phyloP scores from a whole-genome alignment of 2,888 invertebrate species.

The Laspeyria flexula region DNA sequence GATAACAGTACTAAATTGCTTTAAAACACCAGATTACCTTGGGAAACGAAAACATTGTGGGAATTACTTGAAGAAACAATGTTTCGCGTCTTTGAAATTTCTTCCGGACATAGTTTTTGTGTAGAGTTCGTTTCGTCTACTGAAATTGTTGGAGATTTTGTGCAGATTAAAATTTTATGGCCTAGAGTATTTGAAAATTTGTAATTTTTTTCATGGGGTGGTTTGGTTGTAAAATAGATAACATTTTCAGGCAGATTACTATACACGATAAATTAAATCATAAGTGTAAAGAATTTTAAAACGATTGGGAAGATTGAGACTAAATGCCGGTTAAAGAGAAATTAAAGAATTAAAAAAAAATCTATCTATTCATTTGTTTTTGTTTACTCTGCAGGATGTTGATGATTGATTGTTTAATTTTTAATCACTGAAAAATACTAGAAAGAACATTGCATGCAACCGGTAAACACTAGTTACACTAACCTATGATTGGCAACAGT shows the following conservation, averaged over 20 bases:
- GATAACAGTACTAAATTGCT: constrained; percentile 35
- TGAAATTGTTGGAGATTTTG: not conserved
- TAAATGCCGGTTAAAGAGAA: too few species aligned
- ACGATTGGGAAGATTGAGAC: too few species aligned
- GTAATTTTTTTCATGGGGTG: not conserved
- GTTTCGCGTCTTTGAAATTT: constrained; percentile 23
- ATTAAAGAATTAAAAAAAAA: too few species aligned
- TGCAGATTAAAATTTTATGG: not conserved
- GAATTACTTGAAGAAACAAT: constrained; percentile 34
- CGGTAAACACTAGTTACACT: constrained; percentile 8
- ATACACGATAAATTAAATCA: too few species aligned
- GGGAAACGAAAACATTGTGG: constrained; percentile 35
- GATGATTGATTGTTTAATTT: too few species aligned
- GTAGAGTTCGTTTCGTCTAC: not conserved
- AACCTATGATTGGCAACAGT: constrained; percentile 29
- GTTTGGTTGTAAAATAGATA: too few species aligned
- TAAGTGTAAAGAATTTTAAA: too few species aligned
- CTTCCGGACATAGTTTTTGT: constrained; percentile 35
- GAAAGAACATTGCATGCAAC: constrained; percentile 17
- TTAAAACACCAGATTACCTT: constrained; percentile 24
- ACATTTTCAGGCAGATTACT: too few species aligned
- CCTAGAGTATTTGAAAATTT: not conserved
- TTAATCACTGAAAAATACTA: not conserved
- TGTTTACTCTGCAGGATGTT: too few species aligned
- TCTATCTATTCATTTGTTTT: too few species aligned